Conservation (phyloP, 2,113 vertebrate genomes). For the Psittacus erithacus region DNA sequence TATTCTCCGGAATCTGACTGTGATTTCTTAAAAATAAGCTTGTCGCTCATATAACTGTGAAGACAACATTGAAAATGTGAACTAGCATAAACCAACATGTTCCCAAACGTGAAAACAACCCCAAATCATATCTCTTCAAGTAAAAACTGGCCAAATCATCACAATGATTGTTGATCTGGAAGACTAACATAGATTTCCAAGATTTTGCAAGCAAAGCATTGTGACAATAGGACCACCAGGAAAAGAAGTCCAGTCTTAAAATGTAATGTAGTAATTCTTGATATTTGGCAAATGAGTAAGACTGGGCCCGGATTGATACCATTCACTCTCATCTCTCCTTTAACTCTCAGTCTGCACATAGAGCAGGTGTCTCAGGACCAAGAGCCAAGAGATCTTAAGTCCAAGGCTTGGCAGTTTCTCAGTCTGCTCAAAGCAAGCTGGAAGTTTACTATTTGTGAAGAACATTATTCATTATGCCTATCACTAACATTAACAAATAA, state of each 20-base stretch:
- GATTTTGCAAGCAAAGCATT: not conserved
- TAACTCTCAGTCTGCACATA: not conserved
- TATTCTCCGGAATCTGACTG: slow-evolving; percentile 32
- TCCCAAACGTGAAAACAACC: slow-evolving; percentile 8
- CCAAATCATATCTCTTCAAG: not conserved
- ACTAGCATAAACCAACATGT: not conserved
- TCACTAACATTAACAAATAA: not conserved
- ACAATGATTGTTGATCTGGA: not conserved
- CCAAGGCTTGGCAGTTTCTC: not conserved
- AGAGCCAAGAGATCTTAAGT: not conserved
- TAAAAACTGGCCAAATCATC: not conserved
- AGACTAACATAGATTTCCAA: not conserved
- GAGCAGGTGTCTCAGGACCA: not conserved
- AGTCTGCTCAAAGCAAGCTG: not conserved
- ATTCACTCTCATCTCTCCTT: not conserved
- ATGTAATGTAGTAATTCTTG: not conserved
- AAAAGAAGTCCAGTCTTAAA: not conserved
- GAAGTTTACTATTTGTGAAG: not conserved
- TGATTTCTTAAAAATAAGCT: slow-evolving; percentile 52
- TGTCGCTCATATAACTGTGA: slow-evolving; percentile 32
- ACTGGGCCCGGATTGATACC: not conserved
- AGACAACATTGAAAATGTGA: slow-evolving; percentile 55
- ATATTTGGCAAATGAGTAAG: not conserved
- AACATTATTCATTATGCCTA: not conserved
- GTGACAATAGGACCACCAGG: not conserved